Conservation (phyloP, 2,113 vertebrate genomes). For the Nothobranchius kuhntae region DNA sequence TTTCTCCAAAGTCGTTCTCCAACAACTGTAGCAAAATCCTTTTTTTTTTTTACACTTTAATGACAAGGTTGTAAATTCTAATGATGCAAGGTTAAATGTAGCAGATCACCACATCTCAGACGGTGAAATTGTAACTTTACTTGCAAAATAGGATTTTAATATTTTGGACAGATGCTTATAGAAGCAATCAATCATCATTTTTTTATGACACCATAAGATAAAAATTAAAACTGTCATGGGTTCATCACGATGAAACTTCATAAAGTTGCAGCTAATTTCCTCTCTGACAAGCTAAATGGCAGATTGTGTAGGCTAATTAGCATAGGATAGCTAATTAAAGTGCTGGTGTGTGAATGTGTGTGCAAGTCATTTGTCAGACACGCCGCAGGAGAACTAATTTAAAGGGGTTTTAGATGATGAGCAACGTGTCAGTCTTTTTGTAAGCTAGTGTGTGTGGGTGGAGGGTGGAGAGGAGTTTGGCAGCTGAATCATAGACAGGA, state of each 20-base stretch:
- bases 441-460: constrained; percentile 6
- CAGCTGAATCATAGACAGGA: constrained; percentile 28
- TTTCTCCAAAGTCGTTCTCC: constrained; percentile 32
- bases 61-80: constrained; percentile 35
- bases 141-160: constrained; percentile 2
- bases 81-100: constrained; percentile 20
- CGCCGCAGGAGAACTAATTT: constrained; percentile 41
- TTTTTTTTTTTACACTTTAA: constrained; percentile 25
- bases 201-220: no score
- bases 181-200: neutral
- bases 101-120: constrained; percentile 1
- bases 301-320: constrained; percentile 60
- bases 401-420: constrained; percentile 33
- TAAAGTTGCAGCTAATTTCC: constrained; percentile 35
- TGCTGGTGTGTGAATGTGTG: constrained; percentile 4
- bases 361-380: constrained; percentile 42
- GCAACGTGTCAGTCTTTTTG: constrained; percentile 39
- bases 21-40: neutral
- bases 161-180: neutral
- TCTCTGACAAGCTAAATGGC: constrained; percentile 37
- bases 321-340: constrained; percentile 57
- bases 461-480: constrained; percentile 21
- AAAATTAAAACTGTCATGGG: constrained; percentile 3
- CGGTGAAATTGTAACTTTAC: neutral
- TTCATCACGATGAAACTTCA: constrained; percentile 20